These are phyloP conservation scores for Lathronympha strigana DNA, from an alignment of 2,888 invertebrate genomes.

Conservation along the genomic window DNA sequence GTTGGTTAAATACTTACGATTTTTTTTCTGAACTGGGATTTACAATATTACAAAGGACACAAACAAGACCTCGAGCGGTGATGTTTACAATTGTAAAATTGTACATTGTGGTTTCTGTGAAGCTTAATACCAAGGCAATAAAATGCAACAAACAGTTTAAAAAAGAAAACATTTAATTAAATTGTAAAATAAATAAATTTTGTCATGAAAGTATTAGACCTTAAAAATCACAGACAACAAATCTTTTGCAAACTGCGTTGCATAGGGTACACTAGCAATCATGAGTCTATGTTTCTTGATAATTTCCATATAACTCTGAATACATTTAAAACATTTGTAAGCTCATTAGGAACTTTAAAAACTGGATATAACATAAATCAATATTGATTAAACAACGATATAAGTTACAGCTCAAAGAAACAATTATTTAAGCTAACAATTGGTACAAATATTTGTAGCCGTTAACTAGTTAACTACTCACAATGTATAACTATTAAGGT, in stretches of 20 bases:
- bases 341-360: slow-evolving; percentile 6
- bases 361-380: background rate
- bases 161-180: slow-evolving; percentile 59
- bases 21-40: too few species aligned
- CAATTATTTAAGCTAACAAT: slow-evolving; percentile 6
- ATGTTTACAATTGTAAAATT: background rate
- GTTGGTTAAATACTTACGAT: slow-evolving; percentile 11
- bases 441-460: slow-evolving; percentile 14
- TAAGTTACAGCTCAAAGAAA: slow-evolving; percentile 5
- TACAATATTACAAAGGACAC: background rate
- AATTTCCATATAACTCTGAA: background rate
- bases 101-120: background rate
- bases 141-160: slow-evolving; percentile 47
- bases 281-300: background rate
- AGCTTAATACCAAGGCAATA: slow-evolving; percentile 28
- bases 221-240: slow-evolving; percentile 60
- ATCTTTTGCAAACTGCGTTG: slow-evolving; percentile 4
- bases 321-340: background rate
- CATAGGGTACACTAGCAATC: background rate
- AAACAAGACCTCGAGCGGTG: background rate
- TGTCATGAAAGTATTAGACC: slow-evolving; percentile 60
- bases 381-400: slow-evolving; percentile 4
- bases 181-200: slow-evolving; percentile 57
- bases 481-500: slow-evolving; percentile 28
- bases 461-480: slow-evolving; percentile 5